phyloP scores from a whole-genome alignment of 1,140 invertebrate species.

The Ephestia elutella region DNA sequence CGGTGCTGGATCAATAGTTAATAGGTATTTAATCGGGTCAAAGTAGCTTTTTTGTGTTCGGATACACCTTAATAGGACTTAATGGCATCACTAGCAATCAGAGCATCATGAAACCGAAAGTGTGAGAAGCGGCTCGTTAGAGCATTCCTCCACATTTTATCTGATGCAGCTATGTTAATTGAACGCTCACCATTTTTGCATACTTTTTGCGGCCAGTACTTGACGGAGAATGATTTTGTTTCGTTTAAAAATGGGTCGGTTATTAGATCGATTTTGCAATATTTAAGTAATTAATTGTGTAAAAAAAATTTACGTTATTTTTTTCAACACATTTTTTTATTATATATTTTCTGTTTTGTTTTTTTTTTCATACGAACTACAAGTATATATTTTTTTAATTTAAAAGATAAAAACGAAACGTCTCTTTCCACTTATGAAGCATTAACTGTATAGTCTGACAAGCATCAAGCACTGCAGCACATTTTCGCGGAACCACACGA shows the following conservation, averaged over 20 bases:
- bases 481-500: background rate
- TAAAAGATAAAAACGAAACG: no score
- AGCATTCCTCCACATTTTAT: background rate
- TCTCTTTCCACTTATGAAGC: background rate
- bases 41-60: constrained; percentile 7
- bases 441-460: background rate
- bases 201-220: background rate
- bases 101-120: constrained; percentile 10
- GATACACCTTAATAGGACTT: constrained; percentile 7
- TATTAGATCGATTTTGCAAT: no score
- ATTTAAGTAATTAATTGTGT: no score
- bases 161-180: background rate
- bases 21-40: constrained; percentile 16
- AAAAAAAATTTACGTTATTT: no score
- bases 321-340: no score
- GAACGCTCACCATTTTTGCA: constrained; percentile 4
- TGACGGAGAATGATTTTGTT: background rate
- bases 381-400: no score
- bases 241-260: background rate
- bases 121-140: constrained; percentile 11
- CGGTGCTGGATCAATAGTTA: constrained; percentile 12
- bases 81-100: constrained; percentile 11
- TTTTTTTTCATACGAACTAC: no score
- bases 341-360: no score
- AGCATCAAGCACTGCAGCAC: background rate